A percentile compares a stretch with the other conserved stretches of the same genome.
These are phyloP conservation scores for Leuciscus idus DNA, from an alignment of 2,113 vertebrate species.

Conservation along the genomic window DNA sequence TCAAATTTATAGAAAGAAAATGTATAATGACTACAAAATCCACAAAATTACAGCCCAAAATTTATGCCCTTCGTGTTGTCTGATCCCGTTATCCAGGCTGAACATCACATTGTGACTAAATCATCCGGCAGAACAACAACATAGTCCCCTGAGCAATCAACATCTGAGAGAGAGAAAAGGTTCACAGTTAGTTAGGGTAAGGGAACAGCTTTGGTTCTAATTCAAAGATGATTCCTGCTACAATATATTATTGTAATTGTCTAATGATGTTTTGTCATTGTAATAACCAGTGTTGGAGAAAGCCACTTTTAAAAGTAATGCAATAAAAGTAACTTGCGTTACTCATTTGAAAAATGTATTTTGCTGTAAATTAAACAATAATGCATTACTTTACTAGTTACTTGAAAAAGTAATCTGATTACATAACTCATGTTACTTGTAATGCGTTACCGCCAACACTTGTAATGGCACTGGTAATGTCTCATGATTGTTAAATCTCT, in stretches of 20 bases:
- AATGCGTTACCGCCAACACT: too few species aligned
- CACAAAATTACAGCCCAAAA: neutral
- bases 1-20: neutral
- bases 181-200: neutral
- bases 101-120: neutral
- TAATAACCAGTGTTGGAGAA: neutral
- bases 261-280: neutral
- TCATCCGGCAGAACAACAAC: constrained; percentile 66
- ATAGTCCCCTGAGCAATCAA: constrained; percentile 40
- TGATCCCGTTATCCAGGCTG: neutral
- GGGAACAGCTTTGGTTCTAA: neutral
- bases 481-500: neutral
- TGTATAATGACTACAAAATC: neutral
- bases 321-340: too few species aligned
- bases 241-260: neutral
- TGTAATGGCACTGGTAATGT: neutral
- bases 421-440: too few species aligned
- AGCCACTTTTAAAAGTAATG: too few species aligned
- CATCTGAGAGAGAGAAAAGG: constrained; percentile 55
- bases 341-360: too few species aligned
- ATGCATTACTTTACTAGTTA: too few species aligned
- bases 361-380: too few species aligned
- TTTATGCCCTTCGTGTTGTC: neutral
- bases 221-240: neutral
- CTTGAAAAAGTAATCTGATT: too few species aligned